phyloP scores from a whole-genome alignment of 2,888 invertebrate species.

The Lagria hirta region DNA sequence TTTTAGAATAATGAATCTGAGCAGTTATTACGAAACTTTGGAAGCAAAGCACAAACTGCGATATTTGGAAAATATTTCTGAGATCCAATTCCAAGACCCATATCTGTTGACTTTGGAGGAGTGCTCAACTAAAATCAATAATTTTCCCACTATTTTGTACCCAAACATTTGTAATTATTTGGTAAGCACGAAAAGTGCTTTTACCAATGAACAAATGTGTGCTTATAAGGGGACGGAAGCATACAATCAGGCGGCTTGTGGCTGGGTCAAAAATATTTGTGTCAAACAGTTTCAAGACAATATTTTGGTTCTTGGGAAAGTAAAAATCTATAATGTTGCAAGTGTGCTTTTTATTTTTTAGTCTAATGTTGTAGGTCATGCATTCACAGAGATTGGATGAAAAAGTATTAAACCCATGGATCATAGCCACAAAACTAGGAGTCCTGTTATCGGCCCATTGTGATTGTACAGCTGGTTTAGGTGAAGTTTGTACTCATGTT shows the following conservation, averaged over 20 bases:
- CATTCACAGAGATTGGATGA: constrained; percentile 22
- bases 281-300: constrained; percentile 3
- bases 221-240: not conserved
- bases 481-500: constrained; percentile 20
- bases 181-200: constrained; percentile 5
- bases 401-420: constrained; percentile 11
- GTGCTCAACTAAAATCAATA: not conserved
- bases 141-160: constrained; percentile 6
- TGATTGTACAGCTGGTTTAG: constrained; percentile 19
- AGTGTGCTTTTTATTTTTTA: constrained; percentile 4
- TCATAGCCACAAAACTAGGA: constrained; percentile 9
- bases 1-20: too few relatives aligned
- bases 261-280: not conserved
- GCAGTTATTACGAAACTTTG: too few relatives aligned
- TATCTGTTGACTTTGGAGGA: not conserved
- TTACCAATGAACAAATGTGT: not conserved
- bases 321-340: constrained; percentile 1
- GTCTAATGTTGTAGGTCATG: constrained; percentile 16
- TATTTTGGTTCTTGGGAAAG: constrained; percentile 2
- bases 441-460: constrained; percentile 18
- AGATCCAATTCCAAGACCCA: too few relatives aligned
- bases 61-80: too few relatives aligned
- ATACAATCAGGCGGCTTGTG: not conserved
- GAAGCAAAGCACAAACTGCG: too few relatives aligned
- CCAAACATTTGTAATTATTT: constrained; percentile 5